Percentiles rank a stretch among this genome's conserved stretches.
These are phyloP conservation scores for Steromphala cineraria DNA, from an alignment of 2,888 invertebrate species.

Conservation along the genomic window DNA sequence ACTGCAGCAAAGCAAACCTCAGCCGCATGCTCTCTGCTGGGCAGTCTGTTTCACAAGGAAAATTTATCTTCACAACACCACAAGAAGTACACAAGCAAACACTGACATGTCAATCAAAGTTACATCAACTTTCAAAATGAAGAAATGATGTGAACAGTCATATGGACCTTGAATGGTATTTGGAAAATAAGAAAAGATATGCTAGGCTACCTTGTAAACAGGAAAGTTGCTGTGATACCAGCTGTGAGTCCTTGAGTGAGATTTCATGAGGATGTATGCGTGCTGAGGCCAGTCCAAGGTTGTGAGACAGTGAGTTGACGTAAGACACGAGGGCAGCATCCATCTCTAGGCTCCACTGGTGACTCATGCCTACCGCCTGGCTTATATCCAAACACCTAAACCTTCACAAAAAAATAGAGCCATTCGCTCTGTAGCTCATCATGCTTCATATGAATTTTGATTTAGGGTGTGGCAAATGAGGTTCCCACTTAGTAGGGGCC, in stretches of 20 bases:
- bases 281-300: slow-evolving; percentile 67
- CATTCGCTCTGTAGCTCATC: too few species aligned
- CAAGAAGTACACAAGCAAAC: too few species aligned
- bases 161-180: too few species aligned
- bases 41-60: slow-evolving; percentile 52
- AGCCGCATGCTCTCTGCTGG: slow-evolving; percentile 71
- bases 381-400: slow-evolving; percentile 68
- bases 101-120: not conserved
- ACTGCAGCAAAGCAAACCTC: slow-evolving; percentile 71
- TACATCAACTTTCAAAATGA: too few species aligned
- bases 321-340: slow-evolving; percentile 67
- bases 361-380: slow-evolving; percentile 69
- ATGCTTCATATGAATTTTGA: too few species aligned
- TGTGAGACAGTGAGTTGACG: slow-evolving; percentile 66
- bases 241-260: slow-evolving; percentile 60
- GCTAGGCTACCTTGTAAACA: slow-evolving; percentile 64
- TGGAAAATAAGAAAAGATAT: too few species aligned
- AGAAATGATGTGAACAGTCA: too few species aligned
- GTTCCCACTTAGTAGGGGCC: too few species aligned
- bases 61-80: not conserved
- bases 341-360: slow-evolving; percentile 71
- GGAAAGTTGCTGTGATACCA: slow-evolving; percentile 59
- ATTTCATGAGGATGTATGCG: slow-evolving; percentile 73
- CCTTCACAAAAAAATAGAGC: slow-evolving; percentile 40
- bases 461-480: too few species aligned